phyloP scores from a whole-genome alignment of 2,888 invertebrate species.

The Acronicta psi region DNA sequence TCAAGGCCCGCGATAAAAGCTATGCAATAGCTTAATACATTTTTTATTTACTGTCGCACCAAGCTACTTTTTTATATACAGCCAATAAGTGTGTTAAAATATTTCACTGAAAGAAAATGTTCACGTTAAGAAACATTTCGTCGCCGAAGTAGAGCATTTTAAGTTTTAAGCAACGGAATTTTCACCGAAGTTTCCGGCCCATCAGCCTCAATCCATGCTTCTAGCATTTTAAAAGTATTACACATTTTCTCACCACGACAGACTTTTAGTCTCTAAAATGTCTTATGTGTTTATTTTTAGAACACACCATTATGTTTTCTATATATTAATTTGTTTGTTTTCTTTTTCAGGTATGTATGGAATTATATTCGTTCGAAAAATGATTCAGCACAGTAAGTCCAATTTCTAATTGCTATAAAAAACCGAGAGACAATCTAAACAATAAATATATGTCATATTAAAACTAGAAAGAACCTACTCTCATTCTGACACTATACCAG shows the following conservation, averaged over 20 bases:
- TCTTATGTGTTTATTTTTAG: constrained; percentile 8
- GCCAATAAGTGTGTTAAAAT: constrained; percentile 18
- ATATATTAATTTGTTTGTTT: constrained; percentile 14
- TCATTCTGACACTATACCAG: no score
- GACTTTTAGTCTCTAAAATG: constrained; percentile 31
- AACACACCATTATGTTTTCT: not conserved
- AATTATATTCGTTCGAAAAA: constrained; percentile 17
- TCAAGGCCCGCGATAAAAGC: no score
- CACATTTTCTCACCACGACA: constrained; percentile 30
- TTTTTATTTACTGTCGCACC: no score
- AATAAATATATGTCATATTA: no score
- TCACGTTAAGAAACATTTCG: constrained; percentile 26
- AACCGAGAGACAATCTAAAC: no score
- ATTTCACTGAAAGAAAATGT: constrained; percentile 15
- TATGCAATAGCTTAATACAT: no score
- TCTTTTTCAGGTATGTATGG: constrained; percentile 53
- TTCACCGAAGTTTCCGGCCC: constrained; percentile 63
- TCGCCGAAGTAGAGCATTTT: constrained; percentile 48
- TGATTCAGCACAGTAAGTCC: constrained; percentile 27
- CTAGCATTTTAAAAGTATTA: constrained; percentile 58
- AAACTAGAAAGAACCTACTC: no score
- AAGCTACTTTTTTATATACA: no score
- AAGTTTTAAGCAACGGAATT: constrained; percentile 66
- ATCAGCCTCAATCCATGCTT: constrained; percentile 47
- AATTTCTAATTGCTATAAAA: not conserved